Conservation (phyloP, 1,140 invertebrate species). For the Hyles vespertilio region DNA sequence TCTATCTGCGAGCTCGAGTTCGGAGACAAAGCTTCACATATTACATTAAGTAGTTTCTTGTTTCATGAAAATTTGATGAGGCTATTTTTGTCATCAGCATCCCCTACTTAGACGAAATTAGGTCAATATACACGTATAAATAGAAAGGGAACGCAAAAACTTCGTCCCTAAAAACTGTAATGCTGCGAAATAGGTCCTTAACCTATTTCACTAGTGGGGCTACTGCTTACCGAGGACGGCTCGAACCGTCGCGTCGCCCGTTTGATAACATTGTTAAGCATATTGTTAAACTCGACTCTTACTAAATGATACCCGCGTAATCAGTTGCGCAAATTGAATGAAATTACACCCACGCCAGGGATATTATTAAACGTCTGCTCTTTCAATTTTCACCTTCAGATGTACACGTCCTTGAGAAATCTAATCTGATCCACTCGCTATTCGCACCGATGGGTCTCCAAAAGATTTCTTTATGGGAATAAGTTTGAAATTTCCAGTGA, state of each 20-base stretch:
- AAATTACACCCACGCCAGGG: constrained; percentile 3
- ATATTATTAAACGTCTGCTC: no score
- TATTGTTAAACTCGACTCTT: constrained; percentile 1
- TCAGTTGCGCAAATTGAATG: constrained; percentile 8
- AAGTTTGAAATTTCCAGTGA: constrained; percentile 12
- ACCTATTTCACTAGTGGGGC: constrained; percentile 19
- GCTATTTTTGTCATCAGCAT: constrained; percentile 5
- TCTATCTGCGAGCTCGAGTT: no score
- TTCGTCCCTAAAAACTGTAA: constrained; percentile 23
- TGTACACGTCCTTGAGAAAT: no score
- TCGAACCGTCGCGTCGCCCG: constrained; percentile 5
- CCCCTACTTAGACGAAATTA: constrained; percentile 18
- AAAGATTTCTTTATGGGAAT: constrained; percentile 21
- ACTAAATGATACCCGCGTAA: constrained; percentile 2
- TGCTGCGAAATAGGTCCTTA: constrained; percentile 19
- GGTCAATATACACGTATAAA: constrained; percentile 24
- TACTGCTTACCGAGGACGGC: constrained; percentile 12
- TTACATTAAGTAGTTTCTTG: not conserved
- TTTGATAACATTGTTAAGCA: constrained; percentile 12
- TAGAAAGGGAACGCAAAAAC: constrained; percentile 15
- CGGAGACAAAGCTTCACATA: no score
- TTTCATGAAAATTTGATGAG: constrained; percentile 7
- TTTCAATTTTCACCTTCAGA: no score
- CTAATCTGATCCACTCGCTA: not conserved
- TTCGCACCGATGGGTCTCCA: not conserved